Conservation (phyloP, 1,140 invertebrate species). For the Choristoneura fumiferana region DNA sequence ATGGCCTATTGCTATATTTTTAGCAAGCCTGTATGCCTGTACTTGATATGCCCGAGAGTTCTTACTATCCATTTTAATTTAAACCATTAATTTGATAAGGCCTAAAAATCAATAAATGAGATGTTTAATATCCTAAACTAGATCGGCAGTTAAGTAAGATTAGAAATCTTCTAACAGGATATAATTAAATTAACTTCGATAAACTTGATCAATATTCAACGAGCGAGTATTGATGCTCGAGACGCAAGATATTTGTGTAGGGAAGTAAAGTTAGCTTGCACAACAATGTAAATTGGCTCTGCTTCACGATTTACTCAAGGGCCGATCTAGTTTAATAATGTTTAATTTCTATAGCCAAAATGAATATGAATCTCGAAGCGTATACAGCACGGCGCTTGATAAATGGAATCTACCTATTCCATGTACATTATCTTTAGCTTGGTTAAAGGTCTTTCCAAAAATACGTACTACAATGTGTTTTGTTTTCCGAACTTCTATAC, state of each 20-base stretch:
- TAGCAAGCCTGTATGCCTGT: too few relatives aligned
- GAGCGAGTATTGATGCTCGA: conserved; percentile 6
- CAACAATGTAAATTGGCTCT: conserved; percentile 21
- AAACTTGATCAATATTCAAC: conserved; percentile 12
- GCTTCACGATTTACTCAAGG: not conserved
- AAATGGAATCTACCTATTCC: too few relatives aligned
- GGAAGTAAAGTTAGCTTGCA: not conserved
- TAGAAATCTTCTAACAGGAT: conserved; percentile 17
- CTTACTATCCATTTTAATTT: too few relatives aligned
- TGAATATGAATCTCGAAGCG: too few relatives aligned
- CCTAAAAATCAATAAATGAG: not conserved
- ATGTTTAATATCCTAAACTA: conserved; percentile 1
- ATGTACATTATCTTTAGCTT: too few relatives aligned
- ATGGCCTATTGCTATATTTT: too few relatives aligned
- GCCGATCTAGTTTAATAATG: not conserved
- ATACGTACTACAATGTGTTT: too few relatives aligned
- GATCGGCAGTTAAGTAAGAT: not conserved
- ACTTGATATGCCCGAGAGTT: too few relatives aligned
- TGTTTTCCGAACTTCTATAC: too few relatives aligned
- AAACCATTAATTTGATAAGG: not conserved
- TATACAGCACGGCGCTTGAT: too few relatives aligned
- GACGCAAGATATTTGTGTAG: conserved; percentile 6
- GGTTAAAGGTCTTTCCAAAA: too few relatives aligned
- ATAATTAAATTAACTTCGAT: conserved; percentile 11
- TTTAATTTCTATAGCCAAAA: conserved; percentile 9